Percentiles rank a stretch among this genome's conserved stretches.
Evolutionary conservation across 1,140 invertebrate species (phyloP).

Genomic region (Chrysomallon squamiferum): DNA sequence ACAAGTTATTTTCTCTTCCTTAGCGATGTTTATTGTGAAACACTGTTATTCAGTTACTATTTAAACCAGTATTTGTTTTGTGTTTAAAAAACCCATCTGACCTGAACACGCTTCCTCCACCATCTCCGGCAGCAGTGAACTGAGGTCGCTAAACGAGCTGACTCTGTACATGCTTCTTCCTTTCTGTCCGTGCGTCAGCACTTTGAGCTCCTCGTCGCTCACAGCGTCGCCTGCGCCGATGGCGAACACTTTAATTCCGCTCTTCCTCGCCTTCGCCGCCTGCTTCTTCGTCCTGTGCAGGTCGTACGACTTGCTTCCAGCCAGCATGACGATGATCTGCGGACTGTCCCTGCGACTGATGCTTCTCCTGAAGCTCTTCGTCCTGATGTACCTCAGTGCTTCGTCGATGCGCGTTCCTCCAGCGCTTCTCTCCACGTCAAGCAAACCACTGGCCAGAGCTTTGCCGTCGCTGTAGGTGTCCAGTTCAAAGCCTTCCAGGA

Average conservation of each 20-base stretch:
- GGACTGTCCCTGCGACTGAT: conserved; percentile 28
- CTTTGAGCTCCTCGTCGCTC: conserved; percentile 22
- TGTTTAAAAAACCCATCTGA: conserved; percentile 15
- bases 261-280: conserved; percentile 29
- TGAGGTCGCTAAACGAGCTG: conserved; percentile 23
- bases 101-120: conserved; percentile 32
- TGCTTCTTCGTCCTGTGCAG: conserved; percentile 27
- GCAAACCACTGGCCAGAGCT: conserved; percentile 19
- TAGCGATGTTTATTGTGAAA: too few relatives aligned
- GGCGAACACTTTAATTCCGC: conserved; percentile 34
- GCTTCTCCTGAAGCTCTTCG: conserved; percentile 37
- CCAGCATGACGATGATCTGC: conserved; percentile 35
- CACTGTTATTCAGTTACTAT: too few relatives aligned
- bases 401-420: conserved; percentile 33
- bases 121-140: conserved; percentile 23
- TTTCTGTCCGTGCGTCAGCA: conserved; percentile 8
- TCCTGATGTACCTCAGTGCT: conserved; percentile 36
- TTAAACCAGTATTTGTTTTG: too few relatives aligned
- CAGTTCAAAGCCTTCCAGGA: conserved; percentile 32
- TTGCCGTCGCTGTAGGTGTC: conserved; percentile 26
- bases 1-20: too few relatives aligned
- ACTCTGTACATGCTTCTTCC: conserved; percentile 13
- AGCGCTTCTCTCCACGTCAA: conserved; percentile 23
- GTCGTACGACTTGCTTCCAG: conserved; percentile 22
- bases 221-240: conserved; percentile 31